Evolutionary conservation across 2,797 vertebrate genomes (phyloP), one percentile per base, ranked within the genome.

Genomic region (Harpagifer antarcticus): DNA sequence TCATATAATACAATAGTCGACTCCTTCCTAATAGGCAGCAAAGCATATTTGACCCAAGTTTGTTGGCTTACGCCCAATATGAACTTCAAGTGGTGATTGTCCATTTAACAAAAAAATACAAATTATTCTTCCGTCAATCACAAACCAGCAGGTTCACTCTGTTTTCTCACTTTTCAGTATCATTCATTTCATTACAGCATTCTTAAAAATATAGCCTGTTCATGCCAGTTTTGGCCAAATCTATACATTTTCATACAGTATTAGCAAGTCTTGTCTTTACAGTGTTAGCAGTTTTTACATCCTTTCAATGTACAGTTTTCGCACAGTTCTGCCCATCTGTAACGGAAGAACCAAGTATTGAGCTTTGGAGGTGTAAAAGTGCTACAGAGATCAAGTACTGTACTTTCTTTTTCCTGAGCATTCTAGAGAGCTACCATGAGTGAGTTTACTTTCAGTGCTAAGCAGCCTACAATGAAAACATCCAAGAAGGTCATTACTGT

Each of bases 371-470:
- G 79, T 63, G 59, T 80, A 3, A 69, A 42, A 60, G 57, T 72
- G 73, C 80, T 72, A 86, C 85, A 86, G 83, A 88, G 76, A 79
- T 57, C 85, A 74, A 74, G 43, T 20, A 57, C 77, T 85, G 79
- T 23, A 74, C 89, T 72, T 76, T 86, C 88, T 68, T 79, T 77
- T 81, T 89, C 91, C 91, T 93, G 91, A 93, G 90, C 90, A 9
- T 72, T 78, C 84, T 64, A 61, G 66, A 84, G 86, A 91, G 81
- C 80, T 88, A 78, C 64, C 54, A 49, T 72, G 62, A 59, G 60
- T 78, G 52, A 27, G 72, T 76, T 70, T 62, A 84, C 82, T 75
- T 83, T 81, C 75, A 80, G 55, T 64, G 72, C 66, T 66, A n/a
- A 78, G 78, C 82, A 80, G 82, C 5, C 68, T 71, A 73, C 80